phyloP scores from a whole-genome alignment of 92 coral and sea anemone genomes.

The Desmophyllum pertusum region DNA sequence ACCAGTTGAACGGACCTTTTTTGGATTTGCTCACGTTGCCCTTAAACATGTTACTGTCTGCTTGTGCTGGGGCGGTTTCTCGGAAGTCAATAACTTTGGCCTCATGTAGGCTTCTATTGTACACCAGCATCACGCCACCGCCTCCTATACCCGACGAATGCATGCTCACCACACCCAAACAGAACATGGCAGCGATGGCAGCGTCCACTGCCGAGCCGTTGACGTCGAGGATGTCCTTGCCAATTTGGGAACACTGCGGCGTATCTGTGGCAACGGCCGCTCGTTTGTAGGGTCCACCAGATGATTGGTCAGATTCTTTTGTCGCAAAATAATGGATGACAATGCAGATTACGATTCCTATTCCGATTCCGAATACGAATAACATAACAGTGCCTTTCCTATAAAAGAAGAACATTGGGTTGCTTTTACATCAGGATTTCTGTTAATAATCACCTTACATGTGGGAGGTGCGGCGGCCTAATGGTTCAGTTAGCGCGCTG shows the following conservation, averaged over 20 bases:
- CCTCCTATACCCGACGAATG: conserved; percentile 94
- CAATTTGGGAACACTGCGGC: conserved; percentile 74
- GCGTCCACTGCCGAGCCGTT: conserved; percentile 93
- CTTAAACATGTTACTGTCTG: conserved; percentile 63
- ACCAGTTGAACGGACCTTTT: no score
- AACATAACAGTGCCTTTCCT: neutral
- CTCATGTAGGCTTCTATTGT: conserved; percentile 18
- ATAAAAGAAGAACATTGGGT: neutral
- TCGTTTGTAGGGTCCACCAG: conserved; percentile 48
- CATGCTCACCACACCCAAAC: conserved; percentile 92
- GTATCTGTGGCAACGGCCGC: conserved; percentile 81
- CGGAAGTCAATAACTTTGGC: conserved; percentile 73
- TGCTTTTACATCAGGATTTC: no score
- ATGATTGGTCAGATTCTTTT: conserved; percentile 2
- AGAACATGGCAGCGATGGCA: conserved; percentile 93
- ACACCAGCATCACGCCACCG: conserved; percentile 87
- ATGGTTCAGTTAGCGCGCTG: no score
- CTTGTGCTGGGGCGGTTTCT: conserved; percentile 73
- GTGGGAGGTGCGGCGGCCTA: no score
- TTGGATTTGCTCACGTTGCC: conserved; percentile 7
- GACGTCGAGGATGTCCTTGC: conserved; percentile 56
- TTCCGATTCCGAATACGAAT: no score
- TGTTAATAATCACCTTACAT: no score
- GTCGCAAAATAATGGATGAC: neutral
- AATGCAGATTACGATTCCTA: no score